Conservation (phyloP, 1,140 invertebrate species). For the Phenacoccus solenopsis region DNA sequence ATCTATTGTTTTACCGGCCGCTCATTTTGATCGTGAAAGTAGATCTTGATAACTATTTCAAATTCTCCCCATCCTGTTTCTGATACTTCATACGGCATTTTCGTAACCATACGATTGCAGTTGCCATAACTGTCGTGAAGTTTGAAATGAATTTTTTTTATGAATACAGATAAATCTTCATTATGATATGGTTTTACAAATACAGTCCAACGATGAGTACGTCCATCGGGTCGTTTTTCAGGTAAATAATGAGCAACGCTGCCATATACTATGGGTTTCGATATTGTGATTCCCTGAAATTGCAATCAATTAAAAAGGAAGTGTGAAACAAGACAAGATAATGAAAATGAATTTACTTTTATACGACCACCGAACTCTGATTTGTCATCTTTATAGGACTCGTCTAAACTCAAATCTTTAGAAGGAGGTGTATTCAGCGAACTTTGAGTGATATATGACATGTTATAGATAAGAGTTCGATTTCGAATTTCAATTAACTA, state of each 20-base stretch:
- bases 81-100: conserved; percentile 92
- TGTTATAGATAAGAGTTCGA: too few species aligned
- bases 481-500: too few species aligned
- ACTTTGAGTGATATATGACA: neutral
- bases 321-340: neutral
- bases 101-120: conserved; percentile 79
- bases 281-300: conserved; percentile 66
- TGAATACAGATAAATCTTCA: conserved; percentile 87
- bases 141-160: conserved; percentile 96
- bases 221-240: conserved; percentile 95
- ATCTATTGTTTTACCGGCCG: conserved; percentile 61
- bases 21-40: conserved; percentile 94
- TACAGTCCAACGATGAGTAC: conserved; percentile 98
- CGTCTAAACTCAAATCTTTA: neutral
- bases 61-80: conserved; percentile 99
- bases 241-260: conserved; percentile 92
- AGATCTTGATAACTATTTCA: conserved; percentile 96
- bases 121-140: conserved; percentile 95
- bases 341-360: neutral
- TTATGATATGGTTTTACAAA: conserved; percentile 90
- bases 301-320: neutral
- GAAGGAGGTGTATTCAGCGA: neutral
- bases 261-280: conserved; percentile 95
- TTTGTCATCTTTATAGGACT: conserved; percentile 6
- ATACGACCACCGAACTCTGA: neutral